Percentiles rank a stretch among this genome's conserved stretches.
phyloP scores from a whole-genome alignment of 2,113 vertebrate genomes.

The Clarias batrachus region DNA sequence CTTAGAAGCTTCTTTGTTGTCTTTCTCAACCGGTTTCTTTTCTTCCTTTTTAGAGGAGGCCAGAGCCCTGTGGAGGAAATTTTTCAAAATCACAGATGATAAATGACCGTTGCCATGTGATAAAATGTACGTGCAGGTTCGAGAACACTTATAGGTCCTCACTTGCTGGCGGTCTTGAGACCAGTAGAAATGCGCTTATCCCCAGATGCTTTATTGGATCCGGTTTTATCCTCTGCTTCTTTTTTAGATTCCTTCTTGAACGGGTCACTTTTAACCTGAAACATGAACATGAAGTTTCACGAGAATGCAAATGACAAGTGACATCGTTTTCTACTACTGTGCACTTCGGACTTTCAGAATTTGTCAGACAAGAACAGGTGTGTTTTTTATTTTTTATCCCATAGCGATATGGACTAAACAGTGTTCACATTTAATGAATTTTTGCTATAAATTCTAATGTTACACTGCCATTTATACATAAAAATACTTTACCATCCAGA shows the following conservation, averaged over 20 bases:
- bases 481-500: not conserved
- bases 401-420: not conserved
- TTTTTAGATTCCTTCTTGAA: constrained; percentile 96
- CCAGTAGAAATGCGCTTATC: constrained; percentile 82
- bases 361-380: not conserved
- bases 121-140: not conserved
- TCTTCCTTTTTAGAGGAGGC: constrained; percentile 88
- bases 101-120: not conserved
- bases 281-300: not conserved
- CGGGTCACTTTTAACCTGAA: constrained; percentile 91
- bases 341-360: not conserved
- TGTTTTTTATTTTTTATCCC: not conserved
- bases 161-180: constrained; percentile 78
- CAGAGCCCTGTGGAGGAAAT: constrained; percentile 69
- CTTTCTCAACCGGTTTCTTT: constrained; percentile 88
- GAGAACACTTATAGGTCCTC: constrained; percentile 29
- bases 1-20: constrained; percentile 82
- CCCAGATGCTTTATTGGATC: constrained; percentile 75
- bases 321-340: not conserved
- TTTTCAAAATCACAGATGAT: not conserved
- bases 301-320: not conserved
- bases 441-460: too few relatives aligned
- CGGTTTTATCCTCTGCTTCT: constrained; percentile 85
- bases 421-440: not conserved
- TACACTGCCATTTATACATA: not conserved